phyloP scores from a whole-genome alignment of 2,888 invertebrate genomes.

The Pycnomerus fuliginosus region DNA sequence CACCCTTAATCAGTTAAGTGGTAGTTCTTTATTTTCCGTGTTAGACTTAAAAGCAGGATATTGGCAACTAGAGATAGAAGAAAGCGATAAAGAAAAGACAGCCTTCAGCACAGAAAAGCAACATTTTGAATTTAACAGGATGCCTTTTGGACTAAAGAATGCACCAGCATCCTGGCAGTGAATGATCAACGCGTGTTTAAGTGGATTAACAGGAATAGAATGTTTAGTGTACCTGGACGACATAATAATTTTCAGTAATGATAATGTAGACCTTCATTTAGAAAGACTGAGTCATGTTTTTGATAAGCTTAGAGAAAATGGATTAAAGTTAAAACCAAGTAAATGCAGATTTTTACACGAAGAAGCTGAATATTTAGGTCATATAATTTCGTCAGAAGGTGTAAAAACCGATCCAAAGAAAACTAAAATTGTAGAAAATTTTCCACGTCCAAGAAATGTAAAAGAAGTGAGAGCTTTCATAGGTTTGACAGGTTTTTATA shows the following conservation, averaged over 20 bases:
- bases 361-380: no score
- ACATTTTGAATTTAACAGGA: neutral
- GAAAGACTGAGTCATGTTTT: constrained; percentile 13
- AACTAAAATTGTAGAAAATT: constrained; percentile 12
- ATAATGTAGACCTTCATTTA: constrained; percentile 10
- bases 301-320: constrained; percentile 9
- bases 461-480: constrained; percentile 19
- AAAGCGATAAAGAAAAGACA: neutral
- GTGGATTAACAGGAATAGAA: neutral
- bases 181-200: neutral
- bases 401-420: constrained; percentile 16
- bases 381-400: constrained; percentile 8
- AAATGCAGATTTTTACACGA: no score
- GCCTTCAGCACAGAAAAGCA: neutral
- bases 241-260: constrained; percentile 26
- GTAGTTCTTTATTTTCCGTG: no score
- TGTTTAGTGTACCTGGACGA: constrained; percentile 2
- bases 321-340: no score
- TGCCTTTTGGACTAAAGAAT: neutral
- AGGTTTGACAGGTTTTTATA: constrained; percentile 16
- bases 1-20: no score
- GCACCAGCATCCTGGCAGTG: neutral
- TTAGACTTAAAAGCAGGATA: no score
- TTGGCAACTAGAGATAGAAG: no score
- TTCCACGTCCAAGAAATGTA: constrained; percentile 13